Percentiles rank a stretch among this genome's conserved stretches.
These are phyloP conservation scores for Calycopis cecrops DNA, from an alignment of 1,140 invertebrate species.

Conservation along the genomic window DNA sequence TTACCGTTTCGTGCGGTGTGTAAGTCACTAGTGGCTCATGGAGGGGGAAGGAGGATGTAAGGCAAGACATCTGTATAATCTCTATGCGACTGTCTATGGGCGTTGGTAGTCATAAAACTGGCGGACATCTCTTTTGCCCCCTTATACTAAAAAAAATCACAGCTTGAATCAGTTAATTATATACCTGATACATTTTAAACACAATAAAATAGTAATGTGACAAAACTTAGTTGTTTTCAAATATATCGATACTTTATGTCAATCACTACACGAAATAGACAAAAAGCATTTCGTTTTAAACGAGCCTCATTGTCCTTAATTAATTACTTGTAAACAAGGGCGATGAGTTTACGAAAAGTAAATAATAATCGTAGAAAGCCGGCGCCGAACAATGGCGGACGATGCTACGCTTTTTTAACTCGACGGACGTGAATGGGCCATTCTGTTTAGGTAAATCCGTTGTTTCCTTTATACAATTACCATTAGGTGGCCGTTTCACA, in stretches of 20 bases:
- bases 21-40: too few species aligned
- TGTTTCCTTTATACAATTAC: slow-evolving; percentile 44
- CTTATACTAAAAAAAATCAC: too few species aligned
- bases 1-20: too few species aligned
- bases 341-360: slow-evolving; percentile 68
- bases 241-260: neutral
- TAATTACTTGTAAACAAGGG: slow-evolving; percentile 70
- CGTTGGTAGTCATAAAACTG: too few species aligned
- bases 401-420: slow-evolving; percentile 45
- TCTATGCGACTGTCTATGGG: too few species aligned
- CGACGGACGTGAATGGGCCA: slow-evolving; percentile 38
- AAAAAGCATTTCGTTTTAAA: slow-evolving; percentile 12
- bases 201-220: too few species aligned
- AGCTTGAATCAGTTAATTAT: too few species aligned
- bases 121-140: too few species aligned
- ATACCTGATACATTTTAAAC: too few species aligned
- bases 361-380: slow-evolving; percentile 62
- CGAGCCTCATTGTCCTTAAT: slow-evolving; percentile 57
- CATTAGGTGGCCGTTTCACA: neutral
- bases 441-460: slow-evolving; percentile 31
- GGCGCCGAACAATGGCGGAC: slow-evolving; percentile 52
- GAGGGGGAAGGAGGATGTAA: too few species aligned
- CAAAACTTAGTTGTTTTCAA: too few species aligned
- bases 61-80: too few species aligned
- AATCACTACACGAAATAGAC: slow-evolving; percentile 3